Percentiles rank a stretch among this genome's conserved stretches.
Conservation (phyloP, 2,888 invertebrate species). For the Flexamia atlantica region DNA sequence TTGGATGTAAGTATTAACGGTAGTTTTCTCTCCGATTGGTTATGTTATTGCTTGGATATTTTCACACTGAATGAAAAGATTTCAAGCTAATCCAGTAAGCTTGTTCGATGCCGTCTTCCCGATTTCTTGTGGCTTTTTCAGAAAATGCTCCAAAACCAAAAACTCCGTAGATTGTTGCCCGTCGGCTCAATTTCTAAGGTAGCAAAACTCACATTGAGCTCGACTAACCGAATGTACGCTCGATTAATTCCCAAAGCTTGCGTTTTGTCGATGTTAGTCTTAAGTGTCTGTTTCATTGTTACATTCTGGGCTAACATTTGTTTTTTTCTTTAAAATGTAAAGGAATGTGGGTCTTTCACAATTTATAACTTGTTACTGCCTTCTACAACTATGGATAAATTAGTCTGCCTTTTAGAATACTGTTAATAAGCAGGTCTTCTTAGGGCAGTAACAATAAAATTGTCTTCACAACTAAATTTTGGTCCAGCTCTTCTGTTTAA, state of each 20-base stretch:
- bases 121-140: constrained; percentile 75
- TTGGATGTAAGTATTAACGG: no score
- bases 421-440: no score
- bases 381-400: no score
- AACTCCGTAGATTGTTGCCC: constrained; percentile 80
- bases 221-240: constrained; percentile 46
- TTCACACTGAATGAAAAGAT: background rate
- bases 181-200: constrained; percentile 82
- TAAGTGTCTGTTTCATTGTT: constrained; percentile 1
- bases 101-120: constrained; percentile 64
- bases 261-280: constrained; percentile 27
- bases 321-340: no score
- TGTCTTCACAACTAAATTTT: no score
- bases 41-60: no score
- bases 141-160: constrained; percentile 83
- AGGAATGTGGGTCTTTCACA: no score
- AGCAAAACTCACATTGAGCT: constrained; percentile 70
- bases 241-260: constrained; percentile 19
- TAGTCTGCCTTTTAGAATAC: no score
- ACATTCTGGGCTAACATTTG: background rate
- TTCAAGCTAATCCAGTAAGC: background rate
- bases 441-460: no score
- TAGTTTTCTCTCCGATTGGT: no score
- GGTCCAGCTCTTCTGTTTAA: no score
- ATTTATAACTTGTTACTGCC: no score